Conservation (phyloP, 92 coral and sea anemone genomes). For the Muricea muricata region DNA sequence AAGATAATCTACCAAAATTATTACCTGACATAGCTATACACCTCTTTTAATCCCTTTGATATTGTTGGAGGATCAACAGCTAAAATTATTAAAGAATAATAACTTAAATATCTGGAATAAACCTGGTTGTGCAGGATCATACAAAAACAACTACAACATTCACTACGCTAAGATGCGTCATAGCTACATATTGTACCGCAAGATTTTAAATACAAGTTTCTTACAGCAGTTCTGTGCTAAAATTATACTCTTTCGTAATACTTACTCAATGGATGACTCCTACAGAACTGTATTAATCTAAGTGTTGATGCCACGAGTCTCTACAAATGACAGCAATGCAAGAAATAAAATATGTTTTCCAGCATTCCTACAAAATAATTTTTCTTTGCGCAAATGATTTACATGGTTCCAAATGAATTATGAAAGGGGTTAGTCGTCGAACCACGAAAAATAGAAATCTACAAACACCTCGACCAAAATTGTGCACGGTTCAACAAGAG, state of each 20-base stretch:
- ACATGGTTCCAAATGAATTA: too few species aligned
- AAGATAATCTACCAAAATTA: not conserved
- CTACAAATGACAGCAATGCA: constrained; percentile 52
- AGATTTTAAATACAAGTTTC: not conserved
- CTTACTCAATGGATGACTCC: constrained; percentile 90
- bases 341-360: not conserved
- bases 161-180: too few species aligned
- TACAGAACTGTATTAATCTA: constrained; percentile 76
- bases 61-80: constrained; percentile 80
- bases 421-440: too few species aligned
- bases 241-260: not conserved
- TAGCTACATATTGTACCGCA: not conserved
- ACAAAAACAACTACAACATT: not conserved
- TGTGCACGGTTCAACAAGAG: too few species aligned
- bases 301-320: constrained; percentile 86
- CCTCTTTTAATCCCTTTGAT: constrained; percentile 69
- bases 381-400: too few species aligned
- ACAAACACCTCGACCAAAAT: too few species aligned
- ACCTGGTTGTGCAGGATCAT: not conserved
- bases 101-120: not conserved
- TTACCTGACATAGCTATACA: constrained; percentile 75
- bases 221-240: too few species aligned
- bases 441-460: too few species aligned
- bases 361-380: too few species aligned
- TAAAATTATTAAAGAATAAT: constrained; percentile 6